Base-by-base conservation (phyloP, 1,140 invertebrate genomes). In the Teleopsis dalmanni region DNA sequence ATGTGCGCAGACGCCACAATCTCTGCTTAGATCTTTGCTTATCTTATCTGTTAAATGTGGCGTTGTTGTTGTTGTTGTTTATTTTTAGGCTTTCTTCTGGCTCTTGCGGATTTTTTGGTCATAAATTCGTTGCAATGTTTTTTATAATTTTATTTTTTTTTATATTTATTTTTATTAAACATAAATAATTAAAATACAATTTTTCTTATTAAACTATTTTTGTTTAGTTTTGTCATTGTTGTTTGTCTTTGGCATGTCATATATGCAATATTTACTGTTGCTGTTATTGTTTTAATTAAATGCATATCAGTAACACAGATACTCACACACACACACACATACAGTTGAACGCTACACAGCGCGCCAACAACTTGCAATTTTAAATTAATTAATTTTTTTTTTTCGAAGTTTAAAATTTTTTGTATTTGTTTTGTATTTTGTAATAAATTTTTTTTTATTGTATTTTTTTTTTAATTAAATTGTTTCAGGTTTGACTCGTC, bases 301-400 rank as follows among this genome's bases (percentile, higher is more conserved):
- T n/a, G n/a, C n/a, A 22, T 23, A 18, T 6, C 41, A 19, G 2
- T 10, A 2, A 27, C 40, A 42, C n/a, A 41, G 22, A 26, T 14
- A 41, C 5, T 11, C 38, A 43, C 41, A 37, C 14, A 6, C 26
- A 29, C 41, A 43, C 41, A 26, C 41, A 43, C 41, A 27, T 27
- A 29, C 16, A 14, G 16, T n/a, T n/a, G 25, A 8, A 14, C 0
- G n/a, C 23, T 16, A 42, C 23, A 26, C 40, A 18, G 18, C 26
- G 27, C 26, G n/a, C n/a, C n/a, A n/a, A n/a, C 25, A 16, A 27
- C n/a, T 18, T 37, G 36, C 10, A 2, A 21, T 25, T 31, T 13
- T 13, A 6, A 21, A 27, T 43, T 19, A 23, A 21, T 37, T 29
- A 29, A 31, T 31, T 31, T 41, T 40, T 43, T 31, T 10, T 31